Evolutionary conservation across 2,113 vertebrate genomes (phyloP).

Genomic region (Silurus asotus): DNA sequence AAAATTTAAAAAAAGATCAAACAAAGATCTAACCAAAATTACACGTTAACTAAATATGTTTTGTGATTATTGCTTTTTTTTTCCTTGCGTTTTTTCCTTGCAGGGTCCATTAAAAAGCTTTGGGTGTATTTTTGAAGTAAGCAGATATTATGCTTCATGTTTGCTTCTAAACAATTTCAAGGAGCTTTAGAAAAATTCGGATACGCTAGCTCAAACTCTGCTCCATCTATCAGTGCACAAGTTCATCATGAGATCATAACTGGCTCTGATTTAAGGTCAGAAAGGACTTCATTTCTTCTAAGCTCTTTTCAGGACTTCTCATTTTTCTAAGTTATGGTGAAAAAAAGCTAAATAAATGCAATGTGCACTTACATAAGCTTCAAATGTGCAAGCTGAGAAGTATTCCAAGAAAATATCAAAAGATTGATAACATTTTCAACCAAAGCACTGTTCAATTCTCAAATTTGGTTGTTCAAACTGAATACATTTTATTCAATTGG

Average conservation of each 20-base stretch:
- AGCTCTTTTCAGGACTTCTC: too few relatives aligned
- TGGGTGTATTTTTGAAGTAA: not conserved
- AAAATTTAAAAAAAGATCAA: not conserved
- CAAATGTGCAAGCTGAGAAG: not conserved
- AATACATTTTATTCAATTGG: too few relatives aligned
- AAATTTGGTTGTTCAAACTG: not conserved
- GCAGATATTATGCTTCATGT: slow-evolving; percentile 18
- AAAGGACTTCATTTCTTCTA: not conserved
- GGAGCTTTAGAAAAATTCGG: not conserved
- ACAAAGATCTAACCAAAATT: too few relatives aligned
- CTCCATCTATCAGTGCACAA: not conserved
- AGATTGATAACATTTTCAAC: not conserved
- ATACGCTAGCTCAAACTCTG: not conserved
- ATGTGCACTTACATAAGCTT: not conserved
- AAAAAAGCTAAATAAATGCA: not conserved
- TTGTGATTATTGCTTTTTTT: too few relatives aligned
- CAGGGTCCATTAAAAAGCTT: slow-evolving; percentile 6
- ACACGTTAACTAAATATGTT: too few relatives aligned
- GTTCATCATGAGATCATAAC: not conserved
- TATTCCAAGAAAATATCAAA: not conserved
- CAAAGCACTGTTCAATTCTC: not conserved
- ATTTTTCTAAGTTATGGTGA: not conserved
- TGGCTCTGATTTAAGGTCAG: not conserved
- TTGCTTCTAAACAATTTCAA: not conserved
- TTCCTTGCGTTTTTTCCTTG: not conserved